Conservation (phyloP, 1,140 invertebrate species). For the Bombus confusus region DNA sequence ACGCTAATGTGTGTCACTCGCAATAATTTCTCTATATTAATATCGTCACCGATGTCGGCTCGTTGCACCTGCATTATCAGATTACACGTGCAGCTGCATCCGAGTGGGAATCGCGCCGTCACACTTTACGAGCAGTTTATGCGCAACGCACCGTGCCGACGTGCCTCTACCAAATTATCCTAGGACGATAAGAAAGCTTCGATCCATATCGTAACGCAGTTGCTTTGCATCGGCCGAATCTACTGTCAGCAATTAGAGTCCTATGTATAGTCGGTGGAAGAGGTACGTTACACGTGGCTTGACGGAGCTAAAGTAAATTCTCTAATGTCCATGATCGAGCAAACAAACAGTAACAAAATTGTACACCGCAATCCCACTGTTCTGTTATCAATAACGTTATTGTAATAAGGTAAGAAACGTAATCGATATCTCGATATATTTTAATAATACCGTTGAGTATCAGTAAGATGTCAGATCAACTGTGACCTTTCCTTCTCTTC, state of each 20-base stretch:
- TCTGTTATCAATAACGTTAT: neutral
- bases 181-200: slow-evolving; percentile 33
- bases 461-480: neutral
- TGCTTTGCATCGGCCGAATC: neutral
- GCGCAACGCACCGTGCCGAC: slow-evolving; percentile 41
- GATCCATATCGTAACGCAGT: slow-evolving; percentile 10
- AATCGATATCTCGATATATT: too few species aligned
- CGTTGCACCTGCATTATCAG: slow-evolving; percentile 72
- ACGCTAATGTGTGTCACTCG: slow-evolving; percentile 47
- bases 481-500: too few species aligned
- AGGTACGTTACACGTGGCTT: neutral
- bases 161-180: slow-evolving; percentile 51
- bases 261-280: too few species aligned
- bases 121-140: slow-evolving; percentile 66
- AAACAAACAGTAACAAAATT: neutral
- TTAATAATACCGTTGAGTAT: neutral
- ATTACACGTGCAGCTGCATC: slow-evolving; percentile 69
- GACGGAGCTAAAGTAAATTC: too few species aligned
- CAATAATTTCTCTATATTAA: slow-evolving; percentile 66
- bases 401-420: neutral
- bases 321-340: too few species aligned
- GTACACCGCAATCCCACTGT: neutral
- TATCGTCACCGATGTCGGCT: slow-evolving; percentile 56
- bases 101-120: slow-evolving; percentile 46
- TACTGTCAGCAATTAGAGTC: neutral